These are phyloP conservation scores for Drosophila leonis DNA, from an alignment of 2,888 invertebrate genomes.

Conservation along the genomic window DNA sequence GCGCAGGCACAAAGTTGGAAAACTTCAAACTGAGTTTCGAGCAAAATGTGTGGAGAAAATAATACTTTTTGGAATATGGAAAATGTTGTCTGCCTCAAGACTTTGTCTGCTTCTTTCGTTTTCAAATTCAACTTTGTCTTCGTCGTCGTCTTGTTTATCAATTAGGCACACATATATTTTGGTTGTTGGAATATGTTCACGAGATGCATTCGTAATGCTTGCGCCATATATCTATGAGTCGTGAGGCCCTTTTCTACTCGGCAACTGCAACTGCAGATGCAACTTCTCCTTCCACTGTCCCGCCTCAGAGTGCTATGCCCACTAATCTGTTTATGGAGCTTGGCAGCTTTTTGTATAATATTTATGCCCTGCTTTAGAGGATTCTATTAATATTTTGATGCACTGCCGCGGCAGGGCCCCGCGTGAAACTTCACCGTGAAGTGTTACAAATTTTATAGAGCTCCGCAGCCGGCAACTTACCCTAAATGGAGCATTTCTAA, in stretches of 20 bases:
- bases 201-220: slow-evolving; percentile 64
- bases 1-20: slow-evolving; percentile 40
- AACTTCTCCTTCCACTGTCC: neutral
- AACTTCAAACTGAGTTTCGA: slow-evolving; percentile 44
- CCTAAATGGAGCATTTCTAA: slow-evolving; percentile 56
- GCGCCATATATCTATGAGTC: slow-evolving; percentile 36
- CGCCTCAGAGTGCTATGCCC: slow-evolving; percentile 24
- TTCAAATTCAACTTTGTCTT: slow-evolving; percentile 10
- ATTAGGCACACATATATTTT: slow-evolving; percentile 65
- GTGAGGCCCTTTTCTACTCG: slow-evolving; percentile 37
- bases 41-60: slow-evolving; percentile 21
- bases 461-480: slow-evolving; percentile 12
- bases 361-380: slow-evolving; percentile 54
- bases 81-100: slow-evolving; percentile 22
- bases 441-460: slow-evolving; percentile 73
- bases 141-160: slow-evolving; percentile 66
- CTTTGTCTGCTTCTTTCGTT: slow-evolving; percentile 6
- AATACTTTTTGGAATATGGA: slow-evolving; percentile 31
- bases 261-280: neutral
- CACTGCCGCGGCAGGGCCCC: slow-evolving; percentile 23
- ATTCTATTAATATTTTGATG: slow-evolving; percentile 70
- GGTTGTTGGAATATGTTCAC: slow-evolving; percentile 40
- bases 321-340: slow-evolving; percentile 75
- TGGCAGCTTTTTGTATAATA: slow-evolving; percentile 54
- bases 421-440: slow-evolving; percentile 52